Conservation (phyloP, 2,113 vertebrate species). For the Calypte anna region DNA sequence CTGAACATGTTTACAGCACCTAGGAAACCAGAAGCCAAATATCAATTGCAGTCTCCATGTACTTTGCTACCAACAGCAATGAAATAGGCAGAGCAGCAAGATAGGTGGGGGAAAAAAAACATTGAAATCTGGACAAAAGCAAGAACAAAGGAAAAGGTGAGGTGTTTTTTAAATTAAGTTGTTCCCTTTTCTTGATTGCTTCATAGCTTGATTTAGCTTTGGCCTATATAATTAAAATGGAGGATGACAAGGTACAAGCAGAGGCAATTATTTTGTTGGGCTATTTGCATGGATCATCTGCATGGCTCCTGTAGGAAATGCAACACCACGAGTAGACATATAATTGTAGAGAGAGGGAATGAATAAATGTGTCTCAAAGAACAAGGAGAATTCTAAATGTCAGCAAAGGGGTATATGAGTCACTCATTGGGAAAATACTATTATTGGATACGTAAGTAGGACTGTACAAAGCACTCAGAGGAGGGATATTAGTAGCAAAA, state of each 20-base stretch:
- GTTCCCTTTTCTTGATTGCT: slow-evolving; percentile 22
- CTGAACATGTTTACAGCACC: neutral
- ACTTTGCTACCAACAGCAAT: neutral
- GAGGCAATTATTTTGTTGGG: neutral
- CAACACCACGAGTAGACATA: slow-evolving; percentile 57
- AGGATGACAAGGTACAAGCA: slow-evolving; percentile 12
- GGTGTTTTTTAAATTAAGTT: neutral
- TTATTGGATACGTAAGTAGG: slow-evolving; percentile 71
- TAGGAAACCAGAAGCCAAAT: neutral
- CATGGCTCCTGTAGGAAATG: slow-evolving; percentile 69
- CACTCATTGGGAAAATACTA: slow-evolving; percentile 70
- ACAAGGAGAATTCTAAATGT: slow-evolving; percentile 77
- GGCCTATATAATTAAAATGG: slow-evolving; percentile 44
- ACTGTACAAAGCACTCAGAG: slow-evolving; percentile 43
- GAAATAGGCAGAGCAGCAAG: neutral
- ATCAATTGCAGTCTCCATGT: neutral
- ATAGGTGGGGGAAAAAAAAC: neutral
- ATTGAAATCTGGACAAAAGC: neutral
- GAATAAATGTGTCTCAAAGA: slow-evolving; percentile 82
- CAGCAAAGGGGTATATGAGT: slow-evolving; percentile 61
- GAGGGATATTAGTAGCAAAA: slow-evolving; percentile 33
- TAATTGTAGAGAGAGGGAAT: slow-evolving; percentile 73
- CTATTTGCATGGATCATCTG: slow-evolving; percentile 22
- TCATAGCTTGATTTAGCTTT: slow-evolving; percentile 41
- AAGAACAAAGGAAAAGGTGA: slow-evolving; percentile 8